Conservation (phyloP, 1,140 invertebrate species). For the Macrobrachium rosenbergii region DNA sequence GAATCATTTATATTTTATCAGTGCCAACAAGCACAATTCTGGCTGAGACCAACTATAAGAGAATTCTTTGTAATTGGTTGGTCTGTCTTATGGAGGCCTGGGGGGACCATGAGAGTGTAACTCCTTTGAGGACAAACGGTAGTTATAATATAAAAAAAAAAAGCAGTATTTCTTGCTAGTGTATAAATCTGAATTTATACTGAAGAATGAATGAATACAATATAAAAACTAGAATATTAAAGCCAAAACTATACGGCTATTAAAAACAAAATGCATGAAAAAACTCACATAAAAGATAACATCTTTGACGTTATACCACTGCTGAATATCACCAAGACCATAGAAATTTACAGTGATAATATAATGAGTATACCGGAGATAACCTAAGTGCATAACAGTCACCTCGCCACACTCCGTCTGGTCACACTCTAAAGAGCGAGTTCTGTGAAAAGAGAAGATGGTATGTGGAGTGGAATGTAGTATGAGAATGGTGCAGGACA, state of each 20-base stretch:
- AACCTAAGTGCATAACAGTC: constrained; percentile 90
- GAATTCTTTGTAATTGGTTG: no score
- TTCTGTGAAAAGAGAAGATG: constrained; percentile 73
- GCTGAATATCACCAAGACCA: constrained; percentile 86
- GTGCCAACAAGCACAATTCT: no score
- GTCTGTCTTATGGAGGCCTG: no score
- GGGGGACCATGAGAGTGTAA: no score
- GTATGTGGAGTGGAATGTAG: background rate
- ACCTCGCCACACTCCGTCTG: constrained; percentile 88
- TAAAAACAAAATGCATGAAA: background rate
- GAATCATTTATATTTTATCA: no score
- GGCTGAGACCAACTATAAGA: no score
- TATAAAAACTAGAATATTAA: background rate
- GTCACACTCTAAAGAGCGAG: constrained; percentile 85
- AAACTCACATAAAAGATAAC: constrained; percentile 89
- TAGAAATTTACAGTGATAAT: constrained; percentile 87
- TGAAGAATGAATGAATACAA: background rate
- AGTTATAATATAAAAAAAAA: no score
- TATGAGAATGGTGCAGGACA: constrained; percentile 60
- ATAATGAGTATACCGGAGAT: constrained; percentile 89
- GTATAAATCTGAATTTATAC: no score
- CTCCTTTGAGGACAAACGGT: no score
- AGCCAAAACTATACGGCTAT: constrained; percentile 2
- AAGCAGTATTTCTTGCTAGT: no score
- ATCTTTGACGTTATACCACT: constrained; percentile 85